Base-by-base conservation (phyloP, 2,888 invertebrate species). In the Allacma fusca region DNA sequence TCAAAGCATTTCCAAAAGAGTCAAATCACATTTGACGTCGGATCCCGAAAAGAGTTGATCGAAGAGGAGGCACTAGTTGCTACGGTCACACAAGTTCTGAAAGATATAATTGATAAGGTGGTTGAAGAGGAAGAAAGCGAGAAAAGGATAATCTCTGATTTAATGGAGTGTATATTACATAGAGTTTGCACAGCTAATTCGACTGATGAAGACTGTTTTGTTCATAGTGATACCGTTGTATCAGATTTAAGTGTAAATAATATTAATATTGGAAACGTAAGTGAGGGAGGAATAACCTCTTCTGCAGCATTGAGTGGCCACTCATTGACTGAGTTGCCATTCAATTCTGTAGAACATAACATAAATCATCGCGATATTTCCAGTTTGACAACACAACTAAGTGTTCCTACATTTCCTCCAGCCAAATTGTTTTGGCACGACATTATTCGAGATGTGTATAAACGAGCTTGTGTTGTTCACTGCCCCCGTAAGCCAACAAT, bases 391-490 rank as follows among this genome's bases (percentile, higher is more conserved):
- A 72, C 84, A 0, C 71, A 83, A 16, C 73, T 83, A 68, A 81
- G 81, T 59, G 77, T 84, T n/a, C 83, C 84, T n/a, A 75, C 43
- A 13, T 83, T 83, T 70, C 82, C 83, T 12, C 76, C 77, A 64
- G 77, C 81, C 0, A 28, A 67, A 24, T 76, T 74, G 68, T 50
- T 68, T 2, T 83, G 83, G 83, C 84, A 85, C 76, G 87, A 87
- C 75, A 86, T 86, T 24, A 88, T 88, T 5, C 85, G 89, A 34
- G 86, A 86, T 80, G 87, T 90, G 12, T 90, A 88, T 85, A 86
- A 86, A 80, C 85, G 89, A 73, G 90, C 89, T 1, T 88, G 89
- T 82, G 86, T 86, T 74, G 87, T 89, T 57, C 90, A 90, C 83
- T 87, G 90, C 71, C 87, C 88, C 1, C 87, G 87, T 80, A 89